Conservation (phyloP, 2,797 vertebrate genomes). For the Phataginus tetradactyla region DNA sequence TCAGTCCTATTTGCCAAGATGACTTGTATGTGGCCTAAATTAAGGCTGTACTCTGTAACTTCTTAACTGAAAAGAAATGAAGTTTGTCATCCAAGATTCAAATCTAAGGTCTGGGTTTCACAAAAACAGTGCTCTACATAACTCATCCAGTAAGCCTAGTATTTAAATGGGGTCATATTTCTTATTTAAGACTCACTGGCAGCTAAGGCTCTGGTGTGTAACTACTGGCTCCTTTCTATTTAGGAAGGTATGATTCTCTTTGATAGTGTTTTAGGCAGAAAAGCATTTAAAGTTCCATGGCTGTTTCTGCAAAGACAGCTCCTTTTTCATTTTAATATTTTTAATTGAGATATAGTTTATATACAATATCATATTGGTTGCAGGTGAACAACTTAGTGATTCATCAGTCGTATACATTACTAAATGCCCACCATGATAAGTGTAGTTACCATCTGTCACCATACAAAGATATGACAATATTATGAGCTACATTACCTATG, state of each 20-base stretch:
- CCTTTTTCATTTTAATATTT: no score
- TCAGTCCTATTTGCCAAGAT: background rate
- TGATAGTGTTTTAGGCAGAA: background rate
- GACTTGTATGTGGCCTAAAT: background rate
- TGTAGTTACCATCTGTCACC: no score
- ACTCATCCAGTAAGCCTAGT: background rate
- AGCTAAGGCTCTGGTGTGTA: background rate
- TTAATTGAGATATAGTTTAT: no score
- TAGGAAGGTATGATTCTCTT: background rate
- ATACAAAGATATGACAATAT: no score
- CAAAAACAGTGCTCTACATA: background rate
- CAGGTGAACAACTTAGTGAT: no score
- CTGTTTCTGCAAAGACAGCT: background rate
- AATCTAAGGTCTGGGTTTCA: background rate
- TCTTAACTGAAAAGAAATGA: background rate
- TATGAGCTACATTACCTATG: no score
- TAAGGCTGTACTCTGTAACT: background rate
- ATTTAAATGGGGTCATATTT: background rate
- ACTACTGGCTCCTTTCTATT: background rate
- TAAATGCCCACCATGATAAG: no score
- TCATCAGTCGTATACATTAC: no score
- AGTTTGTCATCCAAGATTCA: background rate
- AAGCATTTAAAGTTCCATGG: background rate
- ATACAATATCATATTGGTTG: no score
- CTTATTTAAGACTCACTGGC: background rate